Percentiles rank a stretch among this genome's conserved stretches.
These are phyloP conservation scores for Caenorhabditis latens DNA, from an alignment of 1,140 invertebrate genomes.

Conservation along the genomic window DNA sequence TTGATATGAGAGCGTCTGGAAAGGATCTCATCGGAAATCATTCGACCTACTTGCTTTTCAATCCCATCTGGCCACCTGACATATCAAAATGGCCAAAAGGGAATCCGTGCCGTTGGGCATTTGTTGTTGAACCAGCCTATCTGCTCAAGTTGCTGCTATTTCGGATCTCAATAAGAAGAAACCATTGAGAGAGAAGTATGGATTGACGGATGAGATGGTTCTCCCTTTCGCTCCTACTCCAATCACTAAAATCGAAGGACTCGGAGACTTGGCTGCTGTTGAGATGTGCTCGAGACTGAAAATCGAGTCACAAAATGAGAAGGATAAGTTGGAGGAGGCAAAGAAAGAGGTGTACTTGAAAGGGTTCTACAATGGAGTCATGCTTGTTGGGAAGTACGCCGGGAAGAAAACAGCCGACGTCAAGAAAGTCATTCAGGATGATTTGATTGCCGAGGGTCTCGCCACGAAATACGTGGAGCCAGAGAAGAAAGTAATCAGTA, in stretches of 20 bases:
- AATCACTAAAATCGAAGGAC: constrained; percentile 91
- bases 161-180: constrained; percentile 92
- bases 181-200: constrained; percentile 92
- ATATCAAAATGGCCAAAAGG: constrained; percentile 89
- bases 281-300: constrained; percentile 89
- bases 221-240: constrained; percentile 88
- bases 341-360: constrained; percentile 93
- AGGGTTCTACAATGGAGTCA: constrained; percentile 91
- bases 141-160: too few species aligned
- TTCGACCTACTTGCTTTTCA: constrained; percentile 94
- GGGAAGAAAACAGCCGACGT: constrained; percentile 94
- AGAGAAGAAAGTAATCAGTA: constrained; percentile 94
- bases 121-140: constrained; percentile 85
- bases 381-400: constrained; percentile 89
- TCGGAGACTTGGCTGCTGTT: constrained; percentile 82
- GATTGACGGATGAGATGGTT: constrained; percentile 92
- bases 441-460: constrained; percentile 84
- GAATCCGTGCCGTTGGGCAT: constrained; percentile 94
- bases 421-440: constrained; percentile 90
- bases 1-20: constrained; percentile 93
- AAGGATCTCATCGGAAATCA: constrained; percentile 99
- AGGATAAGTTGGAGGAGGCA: constrained; percentile 91
- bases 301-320: constrained; percentile 97
- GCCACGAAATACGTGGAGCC: constrained; percentile 96
- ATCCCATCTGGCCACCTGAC: constrained; percentile 94